Percentiles rank a stretch among this genome's conserved stretches.
These are phyloP conservation scores for Botia kubotai DNA, from an alignment of 2,797 vertebrate genomes.

Conservation along the genomic window DNA sequence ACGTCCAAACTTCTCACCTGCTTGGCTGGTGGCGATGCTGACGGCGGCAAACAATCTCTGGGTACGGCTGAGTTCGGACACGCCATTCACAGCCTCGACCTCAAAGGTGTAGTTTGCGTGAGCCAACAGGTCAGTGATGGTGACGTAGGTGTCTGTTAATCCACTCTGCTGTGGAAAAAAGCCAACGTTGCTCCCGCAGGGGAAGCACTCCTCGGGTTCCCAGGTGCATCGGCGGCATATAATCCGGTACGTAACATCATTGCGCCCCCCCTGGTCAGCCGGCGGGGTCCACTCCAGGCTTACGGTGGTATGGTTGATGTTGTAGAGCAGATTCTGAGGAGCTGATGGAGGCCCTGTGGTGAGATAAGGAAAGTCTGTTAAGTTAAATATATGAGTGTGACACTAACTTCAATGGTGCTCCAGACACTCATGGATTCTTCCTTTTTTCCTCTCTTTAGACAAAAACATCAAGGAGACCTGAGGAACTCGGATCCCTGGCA, in stretches of 20 bases:
- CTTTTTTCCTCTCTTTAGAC: conserved; percentile 59
- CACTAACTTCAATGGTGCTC: conserved; percentile 65
- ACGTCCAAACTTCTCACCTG: conserved; percentile 81
- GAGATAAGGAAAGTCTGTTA: conserved; percentile 60
- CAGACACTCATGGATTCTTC: conserved; percentile 68
- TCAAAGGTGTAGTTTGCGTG: conserved; percentile 98
- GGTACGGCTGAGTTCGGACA: conserved; percentile 94
- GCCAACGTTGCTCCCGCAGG: conserved; percentile 91
- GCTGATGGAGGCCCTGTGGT: conserved; percentile 94
- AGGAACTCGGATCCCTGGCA: conserved; percentile 66
- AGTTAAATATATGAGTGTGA: conserved; percentile 65
- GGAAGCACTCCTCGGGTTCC: conserved; percentile 94
- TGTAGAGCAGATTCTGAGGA: conserved; percentile 98
- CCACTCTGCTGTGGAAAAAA: conserved; percentile 92
- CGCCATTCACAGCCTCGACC: conserved; percentile 98
- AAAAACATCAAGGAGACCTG: conserved; percentile 63
- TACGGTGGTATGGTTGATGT: conserved; percentile 98
- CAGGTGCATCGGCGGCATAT: conserved; percentile 94
- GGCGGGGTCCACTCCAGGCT: conserved; percentile 96
- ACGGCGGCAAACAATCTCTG: conserved; percentile 97
- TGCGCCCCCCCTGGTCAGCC: conserved; percentile 92
- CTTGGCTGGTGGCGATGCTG: conserved; percentile 95
- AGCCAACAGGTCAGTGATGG: conserved; percentile 91
- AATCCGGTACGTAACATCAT: conserved; percentile 93
- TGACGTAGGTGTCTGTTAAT: conserved; percentile 93